Evolutionary conservation across 2,113 vertebrate genomes (phyloP), one percentile per base, ranked within the genome.

Genomic region (Rhabdomys dilectus): DNA sequence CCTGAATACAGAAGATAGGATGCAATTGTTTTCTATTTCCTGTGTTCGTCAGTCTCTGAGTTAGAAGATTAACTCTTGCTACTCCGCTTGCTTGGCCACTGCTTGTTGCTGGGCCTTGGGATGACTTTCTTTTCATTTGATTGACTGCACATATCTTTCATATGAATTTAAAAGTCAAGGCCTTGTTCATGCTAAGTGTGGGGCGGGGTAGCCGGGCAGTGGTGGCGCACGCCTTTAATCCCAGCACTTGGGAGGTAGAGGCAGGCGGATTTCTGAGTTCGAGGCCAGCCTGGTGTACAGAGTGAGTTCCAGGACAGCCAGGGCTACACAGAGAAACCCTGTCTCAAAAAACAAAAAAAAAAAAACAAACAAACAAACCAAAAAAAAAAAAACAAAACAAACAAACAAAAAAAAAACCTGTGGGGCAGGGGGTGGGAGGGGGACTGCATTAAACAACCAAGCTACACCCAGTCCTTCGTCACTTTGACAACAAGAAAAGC

Each of bases 1-100:
- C 81, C 95, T 96, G 94, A 94, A 89, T 82, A 96, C 62, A 58
- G 81, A 91, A 96, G 92, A 95, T 45, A 97, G 92, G 96, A 12
- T 36, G 56, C 3, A 34, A 31, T 22, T 70, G 92, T 77, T 82
- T 87, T 91, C 82, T 88, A 60, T 88, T 97, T 95, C 76, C 62
- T 86, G 0, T 78, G 60, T 89, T 90, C 94, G 96, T 91, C 96
- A 92, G 6, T 72, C 48, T 72, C 19, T 17, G 66, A 56, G 48
- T 87, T 45, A n/a, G 88, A 91, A 51, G 62, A 73, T 97, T 97
- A 96, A 97, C 93, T 88, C 94, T 68, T 95, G 80, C 77, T 60
- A 39, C 31, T 3, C 94, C 70, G 73, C 92, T 34, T 68, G 13
- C 66, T 16, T 16, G 73, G 24, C 36, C 45, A 56, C 0, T 64